phyloP scores from a whole-genome alignment of 2,797 vertebrate genomes.

The Masticophis lateralis region DNA sequence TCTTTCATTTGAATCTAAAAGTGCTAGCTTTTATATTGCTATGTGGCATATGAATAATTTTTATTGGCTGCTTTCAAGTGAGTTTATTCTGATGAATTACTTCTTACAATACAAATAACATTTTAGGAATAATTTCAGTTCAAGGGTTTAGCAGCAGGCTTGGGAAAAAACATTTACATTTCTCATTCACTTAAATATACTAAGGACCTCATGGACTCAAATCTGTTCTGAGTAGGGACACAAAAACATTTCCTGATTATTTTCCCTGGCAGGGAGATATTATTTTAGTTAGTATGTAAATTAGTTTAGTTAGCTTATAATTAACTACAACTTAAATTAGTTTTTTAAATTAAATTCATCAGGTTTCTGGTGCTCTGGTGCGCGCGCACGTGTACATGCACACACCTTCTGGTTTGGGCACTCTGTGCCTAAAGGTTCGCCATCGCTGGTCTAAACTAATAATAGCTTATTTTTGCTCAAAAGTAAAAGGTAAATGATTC shows the following conservation, averaged over 20 bases:
- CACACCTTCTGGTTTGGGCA: no score
- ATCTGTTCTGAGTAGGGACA: neutral
- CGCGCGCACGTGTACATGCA: no score
- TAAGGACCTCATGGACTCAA: neutral
- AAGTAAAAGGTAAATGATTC: neutral
- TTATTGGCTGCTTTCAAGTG: neutral
- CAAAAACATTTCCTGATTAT: neutral
- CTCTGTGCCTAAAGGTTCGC: no score
- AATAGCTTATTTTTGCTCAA: neutral
- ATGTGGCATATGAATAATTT: neutral
- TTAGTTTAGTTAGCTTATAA: neutral
- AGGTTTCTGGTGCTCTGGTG: no score
- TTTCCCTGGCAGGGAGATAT: neutral
- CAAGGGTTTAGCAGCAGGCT: neutral
- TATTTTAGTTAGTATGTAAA: neutral
- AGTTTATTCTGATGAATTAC: neutral
- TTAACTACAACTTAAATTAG: neutral
- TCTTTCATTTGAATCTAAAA: neutral
- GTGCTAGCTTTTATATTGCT: neutral
- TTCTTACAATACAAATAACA: neutral
- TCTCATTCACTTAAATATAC: neutral
- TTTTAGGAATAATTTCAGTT: neutral
- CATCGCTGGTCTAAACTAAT: neutral
- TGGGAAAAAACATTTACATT: neutral
- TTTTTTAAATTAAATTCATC: no score